These are phyloP conservation scores for Caenorhabditis plicata DNA, from an alignment of 2,888 invertebrate genomes.

Conservation along the genomic window DNA sequence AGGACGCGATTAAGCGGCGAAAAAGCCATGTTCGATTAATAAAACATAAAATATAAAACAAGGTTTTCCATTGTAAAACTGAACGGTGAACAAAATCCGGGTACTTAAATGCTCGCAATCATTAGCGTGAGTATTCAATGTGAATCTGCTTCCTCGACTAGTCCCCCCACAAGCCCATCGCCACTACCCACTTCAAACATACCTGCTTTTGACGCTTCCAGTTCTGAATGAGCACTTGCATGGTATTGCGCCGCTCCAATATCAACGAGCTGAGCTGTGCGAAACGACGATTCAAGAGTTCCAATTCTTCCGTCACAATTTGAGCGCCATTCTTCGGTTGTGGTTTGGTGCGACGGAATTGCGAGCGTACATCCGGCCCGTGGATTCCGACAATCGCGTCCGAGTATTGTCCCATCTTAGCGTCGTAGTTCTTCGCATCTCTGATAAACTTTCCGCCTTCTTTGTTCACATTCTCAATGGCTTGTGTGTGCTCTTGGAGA, in stretches of 20 bases:
- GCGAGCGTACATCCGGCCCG: slow-evolving; percentile 47
- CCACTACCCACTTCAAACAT: too few species aligned
- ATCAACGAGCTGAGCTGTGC: slow-evolving; percentile 64
- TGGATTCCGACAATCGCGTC: slow-evolving; percentile 73
- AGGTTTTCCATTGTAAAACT: too few species aligned
- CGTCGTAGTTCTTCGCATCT: slow-evolving; percentile 91
- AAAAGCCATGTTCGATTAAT: too few species aligned
- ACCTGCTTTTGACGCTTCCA: slow-evolving; percentile 66
- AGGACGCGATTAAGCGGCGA: too few species aligned
- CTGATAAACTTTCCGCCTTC: slow-evolving; percentile 92
- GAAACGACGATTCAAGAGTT: slow-evolving; percentile 65
- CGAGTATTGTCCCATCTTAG: slow-evolving; percentile 81
- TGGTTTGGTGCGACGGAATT: slow-evolving; percentile 57
- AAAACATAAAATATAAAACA: too few species aligned
- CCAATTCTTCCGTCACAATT: slow-evolving; percentile 63
- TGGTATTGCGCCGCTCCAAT: slow-evolving; percentile 64
- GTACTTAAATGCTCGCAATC: too few species aligned
- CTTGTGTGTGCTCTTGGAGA: slow-evolving; percentile 87
- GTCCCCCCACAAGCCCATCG: too few species aligned
- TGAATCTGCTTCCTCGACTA: too few species aligned
- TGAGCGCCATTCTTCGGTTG: slow-evolving; percentile 64
- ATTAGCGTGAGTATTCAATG: too few species aligned
- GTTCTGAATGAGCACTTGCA: slow-evolving; percentile 65
- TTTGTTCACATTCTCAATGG: slow-evolving; percentile 90
- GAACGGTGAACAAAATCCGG: too few species aligned